Evolutionary conservation across 2,888 invertebrate species (phyloP), one percentile per base, ranked within the genome.

Genomic region (Fragum fragum): DNA sequence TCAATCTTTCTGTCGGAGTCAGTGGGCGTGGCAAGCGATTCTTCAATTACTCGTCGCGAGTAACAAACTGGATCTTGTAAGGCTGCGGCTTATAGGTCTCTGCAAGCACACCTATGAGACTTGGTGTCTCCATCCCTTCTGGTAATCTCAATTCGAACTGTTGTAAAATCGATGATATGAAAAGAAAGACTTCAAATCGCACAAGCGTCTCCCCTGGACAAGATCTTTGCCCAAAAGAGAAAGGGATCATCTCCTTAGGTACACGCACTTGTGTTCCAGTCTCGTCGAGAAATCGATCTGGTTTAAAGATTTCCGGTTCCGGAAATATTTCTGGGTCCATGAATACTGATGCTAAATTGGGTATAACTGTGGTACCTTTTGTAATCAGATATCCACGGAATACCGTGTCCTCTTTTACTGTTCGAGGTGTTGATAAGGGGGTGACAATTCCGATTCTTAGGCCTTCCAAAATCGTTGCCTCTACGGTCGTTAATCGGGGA

Each of bases 341-440:
- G 11, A 59, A 29, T 5, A 16, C 28, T 16, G 59, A 59, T 1
- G 3, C 14, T 26, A 26, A 9, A 2, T 59, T 59, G 7, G 9
- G 21, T 16, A 26, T 59, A 26, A 59, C 28, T 6, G 59, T 59
- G 9, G 6, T 7, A 18, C 26, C 23, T 18, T 59, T 23, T 29
- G 59, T 21, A 1, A 59, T 26, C 9, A 59, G 16, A 16, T 26
- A 59, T 26, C 59, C 59, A 28, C 18, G 59, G 6, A 59, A 59
- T 1, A 26, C 26, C 28, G 26, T 16, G 55, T 93, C 92, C 28
- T 84, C 18, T 7, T 79, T 16, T 59, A 18, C 18, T 14, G n/a
- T 21, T 18, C 26, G 59, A 16, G 59, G 59, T 7, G 26, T 26
- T 16, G 59, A 23, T 29, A 59, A 26, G 26, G 59, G 59, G 28